Conservation (phyloP, 2,888 invertebrate species). For the Nemurella pictetii region DNA sequence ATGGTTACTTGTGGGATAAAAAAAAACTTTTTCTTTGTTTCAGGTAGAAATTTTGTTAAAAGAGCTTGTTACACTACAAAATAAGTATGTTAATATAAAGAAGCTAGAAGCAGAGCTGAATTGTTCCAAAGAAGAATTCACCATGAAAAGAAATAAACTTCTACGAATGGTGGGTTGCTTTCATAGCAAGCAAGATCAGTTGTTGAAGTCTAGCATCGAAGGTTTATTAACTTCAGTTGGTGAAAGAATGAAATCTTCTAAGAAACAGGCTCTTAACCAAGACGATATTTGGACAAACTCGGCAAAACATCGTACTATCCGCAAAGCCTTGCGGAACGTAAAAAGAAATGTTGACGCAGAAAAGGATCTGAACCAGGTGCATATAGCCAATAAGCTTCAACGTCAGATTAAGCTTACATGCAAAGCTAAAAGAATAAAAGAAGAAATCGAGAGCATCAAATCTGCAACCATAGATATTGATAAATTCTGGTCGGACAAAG, state of each 20-base stretch:
- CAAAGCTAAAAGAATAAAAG: neutral
- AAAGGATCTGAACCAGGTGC: too few species aligned
- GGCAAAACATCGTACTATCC: neutral
- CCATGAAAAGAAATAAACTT: neutral
- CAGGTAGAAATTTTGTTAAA: neutral
- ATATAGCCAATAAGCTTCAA: neutral
- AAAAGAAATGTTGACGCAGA: neutral
- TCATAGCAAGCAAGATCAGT: neutral
- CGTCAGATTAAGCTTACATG: neutral
- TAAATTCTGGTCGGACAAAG: neutral
- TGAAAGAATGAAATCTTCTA: neutral
- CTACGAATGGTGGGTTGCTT: neutral
- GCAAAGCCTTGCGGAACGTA: neutral
- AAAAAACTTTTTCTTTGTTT: neutral
- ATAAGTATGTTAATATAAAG: neutral
- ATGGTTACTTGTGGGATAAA: too few species aligned
- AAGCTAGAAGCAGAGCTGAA: neutral
- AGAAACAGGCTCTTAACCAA: neutral
- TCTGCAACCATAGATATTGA: neutral
- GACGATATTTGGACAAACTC: neutral
- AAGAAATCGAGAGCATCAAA: neutral
- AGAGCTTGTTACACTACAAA: neutral
- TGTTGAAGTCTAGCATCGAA: neutral
- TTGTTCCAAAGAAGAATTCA: neutral
- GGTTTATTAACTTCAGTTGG: neutral